phyloP scores from a whole-genome alignment of 2,797 vertebrate species.

The Pseudomugil tenellus region DNA sequence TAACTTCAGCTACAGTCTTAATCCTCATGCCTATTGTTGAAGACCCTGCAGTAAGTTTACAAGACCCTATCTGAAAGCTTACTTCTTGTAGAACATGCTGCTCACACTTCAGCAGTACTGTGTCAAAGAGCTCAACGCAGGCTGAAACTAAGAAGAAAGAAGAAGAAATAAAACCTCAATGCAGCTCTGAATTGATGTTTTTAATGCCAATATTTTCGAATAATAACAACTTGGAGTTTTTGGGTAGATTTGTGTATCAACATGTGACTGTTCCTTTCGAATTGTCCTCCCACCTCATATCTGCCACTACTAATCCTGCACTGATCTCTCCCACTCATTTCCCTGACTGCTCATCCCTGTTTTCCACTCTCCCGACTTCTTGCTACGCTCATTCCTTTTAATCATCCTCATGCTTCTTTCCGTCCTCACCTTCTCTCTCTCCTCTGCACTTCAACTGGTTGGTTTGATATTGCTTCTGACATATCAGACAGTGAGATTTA shows the following conservation, averaged over 20 bases:
- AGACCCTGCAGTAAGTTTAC: no score
- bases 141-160: no score
- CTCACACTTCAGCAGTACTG: no score
- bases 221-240: neutral
- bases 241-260: neutral
- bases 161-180: neutral
- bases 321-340: conserved; percentile 6
- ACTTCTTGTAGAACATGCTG: no score
- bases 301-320: conserved; percentile 19
- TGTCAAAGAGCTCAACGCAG: no score
- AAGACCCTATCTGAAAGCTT: no score
- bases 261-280: neutral
- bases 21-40: no score
- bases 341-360: conserved; percentile 2
- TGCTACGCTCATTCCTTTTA: neutral
- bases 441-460: conserved; percentile 18
- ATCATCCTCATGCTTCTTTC: conserved; percentile 3
- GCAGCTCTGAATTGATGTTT: neutral
- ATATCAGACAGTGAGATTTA: conserved; percentile 12
- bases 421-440: conserved; percentile 31
- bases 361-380: conserved; percentile 6
- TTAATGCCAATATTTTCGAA: no score
- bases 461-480: conserved; percentile 33
- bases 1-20: no score
- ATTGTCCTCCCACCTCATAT: neutral